A percentile compares a stretch with the other conserved stretches of the same genome.
These are phyloP conservation scores for Drosophila aldrichi DNA, from an alignment of 2,888 invertebrate genomes.

Conservation along the genomic window DNA sequence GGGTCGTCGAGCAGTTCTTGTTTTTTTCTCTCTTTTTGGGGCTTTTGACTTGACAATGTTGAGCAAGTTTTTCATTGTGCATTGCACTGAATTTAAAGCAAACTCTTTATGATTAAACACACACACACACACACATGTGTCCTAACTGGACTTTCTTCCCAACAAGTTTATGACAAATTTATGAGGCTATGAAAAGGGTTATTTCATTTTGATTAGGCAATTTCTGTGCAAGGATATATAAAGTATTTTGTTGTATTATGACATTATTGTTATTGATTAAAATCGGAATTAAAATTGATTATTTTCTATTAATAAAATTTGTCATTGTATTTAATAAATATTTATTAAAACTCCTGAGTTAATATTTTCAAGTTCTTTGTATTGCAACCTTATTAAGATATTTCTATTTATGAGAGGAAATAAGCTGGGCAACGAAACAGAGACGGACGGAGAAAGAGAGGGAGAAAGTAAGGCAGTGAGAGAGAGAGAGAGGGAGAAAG, in stretches of 20 bases:
- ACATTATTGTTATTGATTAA: background rate
- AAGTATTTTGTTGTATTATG: background rate
- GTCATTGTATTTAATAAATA: no score
- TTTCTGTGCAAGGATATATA: no score
- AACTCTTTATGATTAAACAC: background rate
- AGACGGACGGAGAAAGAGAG: no score
- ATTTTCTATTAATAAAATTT: background rate
- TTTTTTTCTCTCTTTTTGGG: background rate
- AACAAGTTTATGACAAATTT: constrained; percentile 16
- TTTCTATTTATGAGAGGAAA: no score
- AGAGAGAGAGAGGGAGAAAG: no score
- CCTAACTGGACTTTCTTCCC: background rate
- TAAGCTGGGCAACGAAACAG: no score
- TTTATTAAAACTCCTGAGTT: no score
- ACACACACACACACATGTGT: background rate
- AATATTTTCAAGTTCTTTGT: no score
- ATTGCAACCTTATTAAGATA: no score
- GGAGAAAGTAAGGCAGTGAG: no score
- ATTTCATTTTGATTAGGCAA: background rate
- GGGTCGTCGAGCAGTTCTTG: constrained; percentile 26
- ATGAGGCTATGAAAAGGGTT: background rate
- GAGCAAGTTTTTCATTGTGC: constrained; percentile 38
- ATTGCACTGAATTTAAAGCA: constrained; percentile 35
- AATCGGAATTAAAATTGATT: background rate
- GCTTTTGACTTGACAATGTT: constrained; percentile 67